phyloP scores from a whole-genome alignment of 2,888 invertebrate species.

The Toxonevra muliebris region DNA sequence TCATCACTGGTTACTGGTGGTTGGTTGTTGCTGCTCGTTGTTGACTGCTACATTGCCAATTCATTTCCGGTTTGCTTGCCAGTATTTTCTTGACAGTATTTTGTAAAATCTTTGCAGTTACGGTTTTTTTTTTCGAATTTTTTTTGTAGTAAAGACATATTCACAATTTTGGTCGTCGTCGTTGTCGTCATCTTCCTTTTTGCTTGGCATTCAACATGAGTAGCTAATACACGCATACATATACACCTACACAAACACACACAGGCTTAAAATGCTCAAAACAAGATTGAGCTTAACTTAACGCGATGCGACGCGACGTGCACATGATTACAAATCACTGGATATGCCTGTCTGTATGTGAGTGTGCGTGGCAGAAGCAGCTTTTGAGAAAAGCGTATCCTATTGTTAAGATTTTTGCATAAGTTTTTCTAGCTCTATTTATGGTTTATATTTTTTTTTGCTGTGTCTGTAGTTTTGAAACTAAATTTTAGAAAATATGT shows the following conservation, averaged over 20 bases:
- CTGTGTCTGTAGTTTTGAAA: too few relatives aligned
- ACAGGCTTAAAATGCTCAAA: neutral
- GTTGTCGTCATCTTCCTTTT: neutral
- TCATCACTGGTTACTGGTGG: too few relatives aligned
- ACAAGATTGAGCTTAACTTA: too few relatives aligned
- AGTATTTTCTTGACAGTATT: neutral
- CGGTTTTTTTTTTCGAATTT: neutral
- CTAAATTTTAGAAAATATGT: too few relatives aligned
- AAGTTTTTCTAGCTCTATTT: too few relatives aligned
- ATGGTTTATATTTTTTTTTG: too few relatives aligned
- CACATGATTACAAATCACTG: too few relatives aligned
- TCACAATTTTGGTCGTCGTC: neutral
- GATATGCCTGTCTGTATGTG: neutral
- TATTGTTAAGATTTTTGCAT: too few relatives aligned
- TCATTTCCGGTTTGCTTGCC: conserved; percentile 1
- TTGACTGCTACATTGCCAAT: conserved; percentile 2
- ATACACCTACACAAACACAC: neutral
- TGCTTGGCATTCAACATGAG: neutral
- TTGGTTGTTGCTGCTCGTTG: neutral
- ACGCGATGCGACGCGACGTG: too few relatives aligned
- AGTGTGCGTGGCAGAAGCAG: neutral
- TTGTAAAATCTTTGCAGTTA: neutral
- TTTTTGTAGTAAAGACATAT: neutral
- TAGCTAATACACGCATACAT: conserved; percentile 9
- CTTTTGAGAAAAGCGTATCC: neutral